These are phyloP conservation scores for Campoplex nolae DNA, from an alignment of 2,888 invertebrate genomes.

Conservation along the genomic window DNA sequence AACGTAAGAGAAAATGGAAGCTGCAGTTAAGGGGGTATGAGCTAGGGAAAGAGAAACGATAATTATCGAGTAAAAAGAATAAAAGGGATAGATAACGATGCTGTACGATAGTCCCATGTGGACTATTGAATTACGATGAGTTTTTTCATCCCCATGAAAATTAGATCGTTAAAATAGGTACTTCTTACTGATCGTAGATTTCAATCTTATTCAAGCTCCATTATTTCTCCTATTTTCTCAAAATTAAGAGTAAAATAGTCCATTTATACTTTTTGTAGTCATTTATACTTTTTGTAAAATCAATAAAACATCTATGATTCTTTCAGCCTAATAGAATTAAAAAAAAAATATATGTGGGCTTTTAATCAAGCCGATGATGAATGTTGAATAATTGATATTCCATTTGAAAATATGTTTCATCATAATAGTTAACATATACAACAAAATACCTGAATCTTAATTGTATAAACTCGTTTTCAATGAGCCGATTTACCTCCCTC, in stretches of 20 bases:
- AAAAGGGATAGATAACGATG: constrained; percentile 56
- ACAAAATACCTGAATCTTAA: neutral
- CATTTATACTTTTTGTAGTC: neutral
- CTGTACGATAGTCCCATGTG: constrained; percentile 49
- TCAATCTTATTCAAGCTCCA: constrained; percentile 38
- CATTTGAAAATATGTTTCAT: neutral
- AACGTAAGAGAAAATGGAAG: constrained; percentile 43
- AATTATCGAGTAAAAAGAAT: constrained; percentile 62
- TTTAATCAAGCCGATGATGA: neutral
- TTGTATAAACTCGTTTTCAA: neutral
- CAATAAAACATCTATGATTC: neutral
- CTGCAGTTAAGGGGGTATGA: constrained; percentile 22
- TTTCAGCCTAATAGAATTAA: neutral
- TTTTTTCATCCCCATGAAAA: constrained; percentile 35
- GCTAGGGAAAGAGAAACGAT: constrained; percentile 52
- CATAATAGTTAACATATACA: neutral
- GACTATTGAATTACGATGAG: constrained; percentile 49
- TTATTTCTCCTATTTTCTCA: neutral
- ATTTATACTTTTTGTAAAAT: neutral
- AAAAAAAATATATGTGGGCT: neutral
- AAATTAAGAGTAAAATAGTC: neutral
- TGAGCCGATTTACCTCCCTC: neutral
- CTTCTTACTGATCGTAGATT: constrained; percentile 39
- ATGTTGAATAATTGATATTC: neutral
- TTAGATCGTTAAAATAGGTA: neutral